Conservation (phyloP, 2,888 invertebrate species). For the Meganola albula region DNA sequence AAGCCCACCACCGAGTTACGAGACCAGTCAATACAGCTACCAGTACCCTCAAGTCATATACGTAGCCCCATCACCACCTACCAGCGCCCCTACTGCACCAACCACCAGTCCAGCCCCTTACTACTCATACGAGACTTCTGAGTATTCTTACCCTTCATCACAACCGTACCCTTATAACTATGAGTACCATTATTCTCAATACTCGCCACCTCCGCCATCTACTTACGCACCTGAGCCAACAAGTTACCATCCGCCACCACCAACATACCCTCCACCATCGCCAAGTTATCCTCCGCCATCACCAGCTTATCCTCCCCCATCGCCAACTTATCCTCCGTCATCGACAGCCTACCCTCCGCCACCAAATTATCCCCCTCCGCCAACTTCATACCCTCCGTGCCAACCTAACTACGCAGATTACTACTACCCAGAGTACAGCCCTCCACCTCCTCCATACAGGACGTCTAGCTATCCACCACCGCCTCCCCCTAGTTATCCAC, state of each 20-base stretch:
- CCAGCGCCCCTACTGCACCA: conserved; percentile 15
- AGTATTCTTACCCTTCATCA: conserved; percentile 10
- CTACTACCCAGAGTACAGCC: conserved; percentile 23
- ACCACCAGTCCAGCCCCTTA: conserved; percentile 9
- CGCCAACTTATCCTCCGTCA: neutral
- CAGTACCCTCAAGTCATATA: conserved; percentile 41
- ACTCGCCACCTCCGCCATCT: conserved; percentile 22
- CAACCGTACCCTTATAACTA: neutral
- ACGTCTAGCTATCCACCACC: conserved; percentile 16
- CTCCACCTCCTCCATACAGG: conserved; percentile 10
- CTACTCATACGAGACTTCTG: conserved; percentile 15
- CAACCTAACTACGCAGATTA: conserved; percentile 10
- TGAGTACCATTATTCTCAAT: conserved; percentile 20
- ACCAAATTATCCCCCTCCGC: conserved; percentile 1
- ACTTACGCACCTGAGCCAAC: conserved; percentile 27
- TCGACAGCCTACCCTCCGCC: neutral
- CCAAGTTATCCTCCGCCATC: conserved; percentile 22
- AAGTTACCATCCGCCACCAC: conserved; percentile 23
- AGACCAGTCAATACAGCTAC: conserved; percentile 31
- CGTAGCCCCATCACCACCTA: conserved; percentile 30
- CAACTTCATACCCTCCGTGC: conserved; percentile 1
- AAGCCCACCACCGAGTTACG: conserved; percentile 28
- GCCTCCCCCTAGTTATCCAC: conserved; percentile 7
- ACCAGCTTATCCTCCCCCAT: conserved; percentile 19
- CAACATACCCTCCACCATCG: conserved; percentile 27